Evolutionary conservation across 2,113 vertebrate genomes (phyloP).

Genomic region (Larimichthys crocea): DNA sequence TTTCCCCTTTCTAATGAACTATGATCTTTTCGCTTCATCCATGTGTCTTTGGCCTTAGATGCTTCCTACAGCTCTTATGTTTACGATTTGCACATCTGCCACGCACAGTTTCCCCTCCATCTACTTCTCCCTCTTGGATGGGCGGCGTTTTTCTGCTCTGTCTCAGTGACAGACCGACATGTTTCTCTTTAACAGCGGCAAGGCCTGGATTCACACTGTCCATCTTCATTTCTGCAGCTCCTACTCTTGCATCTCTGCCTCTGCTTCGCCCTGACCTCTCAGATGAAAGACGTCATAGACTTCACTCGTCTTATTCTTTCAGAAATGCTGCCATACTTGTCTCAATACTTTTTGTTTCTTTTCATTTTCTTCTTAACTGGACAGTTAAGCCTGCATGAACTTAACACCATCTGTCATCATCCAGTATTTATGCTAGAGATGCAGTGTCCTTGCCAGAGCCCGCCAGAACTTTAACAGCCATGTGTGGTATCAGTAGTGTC

Average conservation of each 20-base stretch:
- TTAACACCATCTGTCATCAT: background rate
- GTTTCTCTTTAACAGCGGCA: conserved; percentile 13
- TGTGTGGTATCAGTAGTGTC: no score
- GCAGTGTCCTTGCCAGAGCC: no score
- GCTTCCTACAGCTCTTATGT: conserved; percentile 47
- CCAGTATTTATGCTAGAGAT: background rate
- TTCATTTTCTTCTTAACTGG: background rate
- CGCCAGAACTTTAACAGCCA: no score
- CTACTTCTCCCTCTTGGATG: background rate
- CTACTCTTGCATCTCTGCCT: background rate
- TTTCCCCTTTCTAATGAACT: background rate
- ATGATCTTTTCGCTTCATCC: conserved; percentile 11
- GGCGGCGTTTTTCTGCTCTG: background rate
- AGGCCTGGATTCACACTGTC: conserved; percentile 37
- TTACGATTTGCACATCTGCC: conserved; percentile 63
- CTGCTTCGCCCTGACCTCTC: background rate
- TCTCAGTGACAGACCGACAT: conserved; percentile 22
- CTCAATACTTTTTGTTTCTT: background rate
- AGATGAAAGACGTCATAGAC: background rate
- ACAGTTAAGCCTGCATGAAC: background rate
- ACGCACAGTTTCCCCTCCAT: conserved; percentile 30
- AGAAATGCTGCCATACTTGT: background rate
- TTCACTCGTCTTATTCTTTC: background rate
- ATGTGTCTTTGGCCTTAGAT: conserved; percentile 39
- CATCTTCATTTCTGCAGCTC: conserved; percentile 25